Conservation (phyloP, 2,797 vertebrate genomes). For the Paramormyrops hopkinsi region DNA sequence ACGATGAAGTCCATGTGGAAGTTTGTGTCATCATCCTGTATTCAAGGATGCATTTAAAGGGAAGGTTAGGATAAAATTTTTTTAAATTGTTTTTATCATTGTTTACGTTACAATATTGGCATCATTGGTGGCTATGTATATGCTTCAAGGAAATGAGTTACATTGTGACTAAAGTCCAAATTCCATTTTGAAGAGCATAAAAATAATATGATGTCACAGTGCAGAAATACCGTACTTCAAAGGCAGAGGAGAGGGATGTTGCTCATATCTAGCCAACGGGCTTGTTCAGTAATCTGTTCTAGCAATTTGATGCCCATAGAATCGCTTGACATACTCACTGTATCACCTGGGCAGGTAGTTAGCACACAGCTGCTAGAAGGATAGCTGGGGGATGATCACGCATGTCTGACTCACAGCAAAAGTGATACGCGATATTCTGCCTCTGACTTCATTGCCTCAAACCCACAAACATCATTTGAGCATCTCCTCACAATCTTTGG, state of each 20-base stretch:
- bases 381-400: constrained; percentile 12
- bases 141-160: constrained; percentile 23
- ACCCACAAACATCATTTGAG: constrained; percentile 15
- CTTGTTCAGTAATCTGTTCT: constrained; percentile 34
- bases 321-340: constrained; percentile 60
- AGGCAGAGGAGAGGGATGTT: constrained; percentile 42
- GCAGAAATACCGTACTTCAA: constrained; percentile 43
- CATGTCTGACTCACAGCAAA: constrained; percentile 35
- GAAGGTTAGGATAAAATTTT: background rate
- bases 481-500: constrained; percentile 8
- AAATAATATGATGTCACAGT: constrained; percentile 54
- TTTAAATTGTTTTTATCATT: background rate
- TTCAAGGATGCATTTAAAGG: background rate
- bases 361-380: background rate
- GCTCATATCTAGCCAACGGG: constrained; percentile 44
- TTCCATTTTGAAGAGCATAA: constrained; percentile 46
- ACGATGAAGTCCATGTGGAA: constrained; percentile 77
- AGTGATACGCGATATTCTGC: constrained; percentile 43
- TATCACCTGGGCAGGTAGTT: constrained; percentile 37
- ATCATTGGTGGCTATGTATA: background rate
- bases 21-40: constrained; percentile 70
- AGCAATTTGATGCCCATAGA: constrained; percentile 57
- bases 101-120: background rate
- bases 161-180: constrained; percentile 33
- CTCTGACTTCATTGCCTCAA: constrained; percentile 42